Evolutionary conservation across 1,140 invertebrate species (phyloP), one percentile per base, ranked within the genome.

Genomic region (Bombus balteatus): DNA sequence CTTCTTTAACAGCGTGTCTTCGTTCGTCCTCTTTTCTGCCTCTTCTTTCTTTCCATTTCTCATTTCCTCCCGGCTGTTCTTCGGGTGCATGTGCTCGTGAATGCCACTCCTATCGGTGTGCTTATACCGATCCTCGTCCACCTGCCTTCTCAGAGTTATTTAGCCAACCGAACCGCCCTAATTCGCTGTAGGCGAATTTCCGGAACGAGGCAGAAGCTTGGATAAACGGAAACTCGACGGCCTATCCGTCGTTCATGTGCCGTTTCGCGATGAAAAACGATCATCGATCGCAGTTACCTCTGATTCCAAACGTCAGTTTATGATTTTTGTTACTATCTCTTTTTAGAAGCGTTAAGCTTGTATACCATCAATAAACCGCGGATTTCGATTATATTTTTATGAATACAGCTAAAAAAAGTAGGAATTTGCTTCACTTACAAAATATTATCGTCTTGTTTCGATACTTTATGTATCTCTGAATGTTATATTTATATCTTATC

Each of bases 121-220:
- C 71, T 72, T 83, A 39, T 43, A 84, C 86, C 74, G 83, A 80
- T 88, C 53, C 74, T 76, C 88, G 68, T 89, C 65, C 89, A 91
- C 89, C 87, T 86, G 85, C 81, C 88, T 87, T 83, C 82, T 34
- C 75, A 15, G 78, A 90, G 89, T 90, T 90, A 90, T 90, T 90
- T 83, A 88, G 82, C 78, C 83, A 71, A 83, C 68, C 62, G 66
- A 72, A 47, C 78, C 84, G 73, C 82, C 80, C 76, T 76, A 75
- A 32, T 74, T 88, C 43, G 88, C 89, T 57, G 72, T 88, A 86
- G 86, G 89, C 86, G 65, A 90, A 86, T 90, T 91, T 90, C 87
- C 89, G 88, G 89, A 88, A 83, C 75, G 39, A 39, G 12, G 32
- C 66, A 71, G 77, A 82, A 73, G 28, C 43, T 83, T 75, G 28